phyloP scores from a whole-genome alignment of 2,113 vertebrate species.

The Sigmodon hispidus region DNA sequence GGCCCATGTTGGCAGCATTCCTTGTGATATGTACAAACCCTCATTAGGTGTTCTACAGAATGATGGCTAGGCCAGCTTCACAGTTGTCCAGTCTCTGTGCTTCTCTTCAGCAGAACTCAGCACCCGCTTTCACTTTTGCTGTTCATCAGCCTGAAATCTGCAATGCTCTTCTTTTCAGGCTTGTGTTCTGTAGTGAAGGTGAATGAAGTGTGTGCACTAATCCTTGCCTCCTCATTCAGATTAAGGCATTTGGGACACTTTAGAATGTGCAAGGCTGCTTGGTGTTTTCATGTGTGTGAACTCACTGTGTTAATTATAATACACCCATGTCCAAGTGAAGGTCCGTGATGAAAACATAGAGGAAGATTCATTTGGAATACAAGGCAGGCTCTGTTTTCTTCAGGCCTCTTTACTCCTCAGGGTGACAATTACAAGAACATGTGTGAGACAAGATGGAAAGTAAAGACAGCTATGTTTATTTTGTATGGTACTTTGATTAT shows the following conservation, averaged over 20 bases:
- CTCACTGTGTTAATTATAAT: neutral
- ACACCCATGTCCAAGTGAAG: neutral
- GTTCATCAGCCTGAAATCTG: neutral
- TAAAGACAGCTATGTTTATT: neutral
- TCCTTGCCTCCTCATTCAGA: neutral
- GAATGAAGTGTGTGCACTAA: no score
- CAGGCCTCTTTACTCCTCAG: neutral
- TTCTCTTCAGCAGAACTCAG: neutral
- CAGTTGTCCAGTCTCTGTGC: rapidly evolving
- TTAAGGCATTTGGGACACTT: neutral
- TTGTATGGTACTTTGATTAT: neutral
- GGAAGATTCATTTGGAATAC: neutral
- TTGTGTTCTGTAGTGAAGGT: neutral
- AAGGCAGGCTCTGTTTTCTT: neutral
- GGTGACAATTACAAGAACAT: neutral
- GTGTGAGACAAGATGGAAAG: neutral
- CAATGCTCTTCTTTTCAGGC: neutral
- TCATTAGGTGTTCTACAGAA: neutral
- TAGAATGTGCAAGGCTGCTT: neutral
- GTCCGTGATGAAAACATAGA: neutral
- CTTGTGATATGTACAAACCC: neutral
- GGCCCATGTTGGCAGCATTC: neutral
- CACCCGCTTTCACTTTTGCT: neutral
- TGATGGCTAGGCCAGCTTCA: neutral
- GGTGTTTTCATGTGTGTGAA: neutral